These are phyloP conservation scores for Ametastegia equiseti DNA, from an alignment of 2,888 invertebrate genomes.

Conservation along the genomic window DNA sequence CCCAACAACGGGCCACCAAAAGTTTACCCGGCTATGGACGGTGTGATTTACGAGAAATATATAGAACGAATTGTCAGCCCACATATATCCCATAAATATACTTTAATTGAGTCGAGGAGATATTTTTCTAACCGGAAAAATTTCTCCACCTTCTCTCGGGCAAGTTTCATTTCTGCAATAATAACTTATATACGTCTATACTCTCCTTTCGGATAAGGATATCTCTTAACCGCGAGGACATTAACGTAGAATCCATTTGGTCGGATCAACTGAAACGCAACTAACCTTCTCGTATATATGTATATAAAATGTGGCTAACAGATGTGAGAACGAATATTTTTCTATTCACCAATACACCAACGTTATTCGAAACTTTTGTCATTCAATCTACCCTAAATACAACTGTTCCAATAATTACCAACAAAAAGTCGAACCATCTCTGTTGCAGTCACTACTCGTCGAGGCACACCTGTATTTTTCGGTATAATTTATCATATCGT, in stretches of 20 bases:
- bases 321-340: constrained; percentile 2
- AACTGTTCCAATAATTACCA: constrained; percentile 38
- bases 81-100: constrained; percentile 36
- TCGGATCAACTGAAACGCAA: neutral
- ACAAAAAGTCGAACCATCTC: constrained; percentile 1
- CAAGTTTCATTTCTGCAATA: constrained; percentile 16
- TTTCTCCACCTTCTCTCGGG: neutral
- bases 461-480: constrained; percentile 16
- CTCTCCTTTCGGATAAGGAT: neutral
- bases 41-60: constrained; percentile 41
- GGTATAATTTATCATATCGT: constrained; percentile 30
- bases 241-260: constrained; percentile 8
- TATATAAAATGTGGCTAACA: constrained; percentile 17
- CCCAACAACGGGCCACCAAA: constrained; percentile 4
- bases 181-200: too few relatives aligned
- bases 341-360: neutral
- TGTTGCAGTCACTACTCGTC: constrained; percentile 1
- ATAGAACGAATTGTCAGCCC: constrained; percentile 46
- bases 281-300: constrained; percentile 14
- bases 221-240: neutral
- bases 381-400: constrained; percentile 1
- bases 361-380: constrained; percentile 26
- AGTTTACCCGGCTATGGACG: neutral
- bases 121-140: constrained; percentile 5
- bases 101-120: constrained; percentile 29